These are phyloP conservation scores for Biston betularia DNA, from an alignment of 2,888 invertebrate genomes.

Conservation along the genomic window DNA sequence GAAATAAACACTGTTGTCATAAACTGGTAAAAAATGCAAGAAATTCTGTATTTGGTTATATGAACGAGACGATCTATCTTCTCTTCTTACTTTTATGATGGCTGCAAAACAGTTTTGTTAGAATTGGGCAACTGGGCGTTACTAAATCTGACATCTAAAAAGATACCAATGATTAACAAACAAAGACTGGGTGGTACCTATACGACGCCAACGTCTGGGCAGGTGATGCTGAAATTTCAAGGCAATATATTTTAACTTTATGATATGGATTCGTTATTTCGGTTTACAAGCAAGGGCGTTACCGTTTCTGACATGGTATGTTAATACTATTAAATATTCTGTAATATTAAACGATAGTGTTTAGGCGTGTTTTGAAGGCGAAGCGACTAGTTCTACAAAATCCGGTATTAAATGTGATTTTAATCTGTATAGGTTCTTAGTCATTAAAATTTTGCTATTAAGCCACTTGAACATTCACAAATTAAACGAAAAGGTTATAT, in stretches of 20 bases:
- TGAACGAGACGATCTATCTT: no score
- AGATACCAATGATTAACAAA: background rate
- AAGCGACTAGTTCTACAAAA: background rate
- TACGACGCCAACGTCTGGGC: background rate
- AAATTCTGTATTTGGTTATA: no score
- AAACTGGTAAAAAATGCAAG: no score
- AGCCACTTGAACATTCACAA: no score
- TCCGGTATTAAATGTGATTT: background rate
- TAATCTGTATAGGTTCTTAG: background rate
- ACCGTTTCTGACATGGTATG: background rate
- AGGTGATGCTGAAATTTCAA: conserved; percentile 6
- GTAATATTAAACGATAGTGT: background rate
- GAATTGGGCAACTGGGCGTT: conserved; percentile 1
- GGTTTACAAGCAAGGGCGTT: background rate
- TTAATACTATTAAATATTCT: no score
- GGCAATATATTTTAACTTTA: conserved; percentile 1
- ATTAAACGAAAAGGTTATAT: no score
- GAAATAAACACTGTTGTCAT: no score
- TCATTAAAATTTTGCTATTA: no score
- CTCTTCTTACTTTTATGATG: background rate
- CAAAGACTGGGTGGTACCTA: conserved; percentile 12
- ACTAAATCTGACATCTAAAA: background rate
- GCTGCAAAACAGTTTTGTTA: background rate
- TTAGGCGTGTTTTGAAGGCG: conserved; percentile 5
- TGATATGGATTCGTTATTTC: background rate